Base-by-base conservation (phyloP, 2,113 vertebrate species). In the Glaucomys volans region DNA sequence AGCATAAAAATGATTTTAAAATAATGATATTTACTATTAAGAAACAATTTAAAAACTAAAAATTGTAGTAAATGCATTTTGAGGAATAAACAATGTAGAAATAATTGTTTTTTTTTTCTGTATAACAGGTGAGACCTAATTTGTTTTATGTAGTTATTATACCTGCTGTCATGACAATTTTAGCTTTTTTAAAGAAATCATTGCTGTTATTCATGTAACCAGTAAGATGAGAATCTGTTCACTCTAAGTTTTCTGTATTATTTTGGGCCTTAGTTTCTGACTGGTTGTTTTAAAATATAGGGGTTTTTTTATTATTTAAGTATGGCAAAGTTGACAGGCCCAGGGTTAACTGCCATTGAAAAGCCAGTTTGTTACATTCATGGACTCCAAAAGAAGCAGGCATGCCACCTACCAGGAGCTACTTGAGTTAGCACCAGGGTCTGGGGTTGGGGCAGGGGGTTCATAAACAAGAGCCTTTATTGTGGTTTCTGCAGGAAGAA, bases 31-130 rank as follows among this genome's bases (percentile, higher is more conserved):
- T n/a, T 83, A 83, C 9, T 57, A 79, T 57, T 47, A 90, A 35
- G 47, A 72, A 77, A 37, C 4, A 82, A 76, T 64, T 93, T 32
- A 42, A 90, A 94, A 81, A 14, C 8, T 77, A 71, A 44, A 74
- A 57, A 40, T 75, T 75, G 4, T 74, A 32, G 26, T 69, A 79
- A 72, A 2, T 79, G 8, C 1, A 9, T 72, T 79, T 52, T 67
- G 42, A 75, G 80, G 47, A 52, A 74, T 80, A 18, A 37, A 28
- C 17, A 83, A 42, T 52, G 5, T 72, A 83, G 44, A 95, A 89
- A 32, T 79, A 71, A 85, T 79, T n/a, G n/a, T n/a, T 8, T 59
- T 28, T 66, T 93, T 88, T 8, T 95, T 77, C 35, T 92, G 35
- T 0, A 35, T 62, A 62, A 67, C n/a, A 62, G 44, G 35, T 62